Evolutionary conservation across 2,888 invertebrate genomes (phyloP).

Genomic region (Netelia inedita): DNA sequence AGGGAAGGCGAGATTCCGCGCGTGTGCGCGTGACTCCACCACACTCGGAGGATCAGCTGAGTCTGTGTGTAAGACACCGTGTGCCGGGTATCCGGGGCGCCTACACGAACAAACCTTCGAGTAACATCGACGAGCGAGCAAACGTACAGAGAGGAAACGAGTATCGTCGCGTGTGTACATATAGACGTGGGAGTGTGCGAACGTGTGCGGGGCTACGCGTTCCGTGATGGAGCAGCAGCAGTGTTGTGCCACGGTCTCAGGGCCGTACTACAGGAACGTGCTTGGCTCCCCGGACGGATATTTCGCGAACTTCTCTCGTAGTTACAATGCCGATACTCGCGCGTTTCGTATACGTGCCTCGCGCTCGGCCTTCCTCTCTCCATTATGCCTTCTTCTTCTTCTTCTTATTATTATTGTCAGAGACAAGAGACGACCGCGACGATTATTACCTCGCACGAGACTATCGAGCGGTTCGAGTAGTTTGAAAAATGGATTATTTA

Average conservation of each 20-base stretch:
- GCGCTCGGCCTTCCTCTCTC: not conserved
- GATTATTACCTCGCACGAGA: not conserved
- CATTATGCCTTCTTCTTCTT: too few relatives aligned
- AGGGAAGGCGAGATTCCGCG: not conserved
- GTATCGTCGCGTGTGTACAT: slow-evolving; percentile 5
- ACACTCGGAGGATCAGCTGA: slow-evolving; percentile 50
- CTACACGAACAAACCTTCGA: slow-evolving; percentile 47
- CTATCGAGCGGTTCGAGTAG: not conserved
- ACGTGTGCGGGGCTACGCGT: slow-evolving; percentile 42
- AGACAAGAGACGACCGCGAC: not conserved
- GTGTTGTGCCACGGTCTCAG: slow-evolving; percentile 70
- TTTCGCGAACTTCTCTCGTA: not conserved
- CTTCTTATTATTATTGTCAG: too few relatives aligned
- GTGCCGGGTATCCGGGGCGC: slow-evolving; percentile 46
- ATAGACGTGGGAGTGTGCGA: slow-evolving; percentile 17
- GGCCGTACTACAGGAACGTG: slow-evolving; percentile 68
- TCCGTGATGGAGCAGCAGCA: slow-evolving; percentile 35
- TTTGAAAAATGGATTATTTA: slow-evolving; percentile 5
- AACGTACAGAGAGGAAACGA: slow-evolving; percentile 7
- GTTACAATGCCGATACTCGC: slow-evolving; percentile 18
- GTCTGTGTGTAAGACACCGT: slow-evolving; percentile 51
- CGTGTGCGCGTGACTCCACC: slow-evolving; percentile 24
- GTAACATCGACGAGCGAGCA: not conserved
- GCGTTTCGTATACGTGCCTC: slow-evolving; percentile 10
- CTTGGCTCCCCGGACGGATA: slow-evolving; percentile 43